A percentile compares a stretch with the other conserved stretches of the same genome.
phyloP scores from a whole-genome alignment of 2,888 invertebrate species.

The Toxonevra muliebris region DNA sequence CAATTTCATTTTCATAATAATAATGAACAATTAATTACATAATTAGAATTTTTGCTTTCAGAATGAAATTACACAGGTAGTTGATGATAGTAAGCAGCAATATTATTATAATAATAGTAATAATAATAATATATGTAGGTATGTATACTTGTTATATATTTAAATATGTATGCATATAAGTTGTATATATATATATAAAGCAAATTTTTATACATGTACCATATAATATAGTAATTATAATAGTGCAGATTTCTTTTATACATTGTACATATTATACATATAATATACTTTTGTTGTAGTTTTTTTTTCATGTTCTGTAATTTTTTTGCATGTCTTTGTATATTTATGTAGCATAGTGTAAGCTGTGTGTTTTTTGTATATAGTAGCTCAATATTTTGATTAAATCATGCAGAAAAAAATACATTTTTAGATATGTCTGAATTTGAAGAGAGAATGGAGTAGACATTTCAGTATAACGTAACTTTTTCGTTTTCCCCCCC shows the following conservation, averaged over 20 bases:
- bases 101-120: not conserved
- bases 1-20: conserved; percentile 6
- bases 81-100: not conserved
- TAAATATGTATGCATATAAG: not conserved
- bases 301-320: conserved; percentile 13
- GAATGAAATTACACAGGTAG: no score
- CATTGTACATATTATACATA: conserved; percentile 31
- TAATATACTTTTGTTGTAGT: conserved; percentile 6
- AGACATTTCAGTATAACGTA: no score
- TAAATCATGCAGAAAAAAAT: no score
- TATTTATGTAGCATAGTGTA: no score
- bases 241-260: conserved; percentile 11
- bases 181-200: conserved; percentile 19
- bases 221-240: conserved; percentile 17
- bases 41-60: no score
- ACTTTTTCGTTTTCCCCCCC: no score
- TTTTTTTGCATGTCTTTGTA: not conserved
- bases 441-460: no score
- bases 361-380: no score
- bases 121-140: conserved; percentile 12
- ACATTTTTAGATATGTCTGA: no score
- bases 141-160: conserved; percentile 9
- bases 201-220: conserved; percentile 4
- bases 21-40: not conserved
- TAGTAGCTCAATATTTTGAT: no score